Conservation (phyloP, 1,140 invertebrate species). For the Drosophila fuyamai region DNA sequence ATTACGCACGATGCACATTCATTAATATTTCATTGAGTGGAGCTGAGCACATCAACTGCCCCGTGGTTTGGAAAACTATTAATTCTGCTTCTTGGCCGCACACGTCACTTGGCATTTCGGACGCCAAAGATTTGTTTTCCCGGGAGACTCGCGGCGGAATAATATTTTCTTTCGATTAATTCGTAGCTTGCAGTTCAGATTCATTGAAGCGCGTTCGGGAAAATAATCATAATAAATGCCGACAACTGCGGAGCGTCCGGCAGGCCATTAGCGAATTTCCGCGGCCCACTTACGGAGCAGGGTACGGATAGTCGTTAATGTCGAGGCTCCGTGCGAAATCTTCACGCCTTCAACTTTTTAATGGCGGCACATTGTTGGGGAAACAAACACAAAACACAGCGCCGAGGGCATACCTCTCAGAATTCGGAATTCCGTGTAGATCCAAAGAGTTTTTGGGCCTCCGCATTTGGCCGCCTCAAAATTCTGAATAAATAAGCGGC, state of each 20-base stretch:
- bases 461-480: constrained; percentile 19
- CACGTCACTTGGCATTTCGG: constrained; percentile 58
- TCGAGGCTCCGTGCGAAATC: constrained; percentile 38
- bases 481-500: constrained; percentile 26
- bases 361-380: constrained; percentile 47
- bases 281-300: constrained; percentile 26
- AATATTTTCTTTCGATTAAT: constrained; percentile 51
- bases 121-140: constrained; percentile 3
- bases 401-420: constrained; percentile 24
- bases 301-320: constrained; percentile 20
- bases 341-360: constrained; percentile 69
- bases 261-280: constrained; percentile 58
- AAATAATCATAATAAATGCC: constrained; percentile 57
- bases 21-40: constrained; percentile 17
- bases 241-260: constrained; percentile 55
- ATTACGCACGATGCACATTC: constrained; percentile 24
- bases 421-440: constrained; percentile 13
- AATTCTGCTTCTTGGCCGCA: constrained; percentile 9
- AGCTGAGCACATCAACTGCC: neutral
- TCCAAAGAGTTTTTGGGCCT: constrained; percentile 16
- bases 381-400: constrained; percentile 60
- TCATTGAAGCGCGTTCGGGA: constrained; percentile 22
- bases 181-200: constrained; percentile 23
- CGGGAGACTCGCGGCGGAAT: constrained; percentile 7
- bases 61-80: constrained; percentile 20